Percentiles rank a stretch among this genome's conserved stretches.
phyloP scores from a whole-genome alignment of 2,797 vertebrate genomes.

The Cetoscarus ocellatus region DNA sequence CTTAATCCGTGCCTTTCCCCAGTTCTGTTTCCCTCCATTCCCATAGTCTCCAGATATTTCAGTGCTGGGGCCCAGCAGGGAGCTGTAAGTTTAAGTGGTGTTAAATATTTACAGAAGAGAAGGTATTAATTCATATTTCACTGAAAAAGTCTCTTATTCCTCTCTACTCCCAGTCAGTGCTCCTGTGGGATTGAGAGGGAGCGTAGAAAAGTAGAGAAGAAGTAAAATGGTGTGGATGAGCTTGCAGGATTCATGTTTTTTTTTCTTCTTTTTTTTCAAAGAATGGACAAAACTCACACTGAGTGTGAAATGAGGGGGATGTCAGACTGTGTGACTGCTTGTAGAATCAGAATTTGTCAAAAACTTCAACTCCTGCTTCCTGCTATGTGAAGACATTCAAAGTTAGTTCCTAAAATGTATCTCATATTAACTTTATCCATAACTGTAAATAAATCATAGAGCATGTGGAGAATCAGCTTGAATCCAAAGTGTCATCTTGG shows the following conservation, averaged over 20 bases:
- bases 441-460: too few relatives aligned
- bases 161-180: slow-evolving; percentile 34
- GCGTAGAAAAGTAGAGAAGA: slow-evolving; percentile 9
- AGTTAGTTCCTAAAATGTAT: not conserved
- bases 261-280: slow-evolving; percentile 1
- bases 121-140: slow-evolving; percentile 81
- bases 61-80: slow-evolving; percentile 56
- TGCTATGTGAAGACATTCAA: not conserved
- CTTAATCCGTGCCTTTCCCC: slow-evolving; percentile 73
- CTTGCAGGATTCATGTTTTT: slow-evolving; percentile 23
- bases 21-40: slow-evolving; percentile 32
- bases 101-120: slow-evolving; percentile 83
- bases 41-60: slow-evolving; percentile 68
- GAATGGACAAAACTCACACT: not conserved
- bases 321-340: not conserved
- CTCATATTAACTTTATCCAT: not conserved
- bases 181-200: slow-evolving; percentile 29
- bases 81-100: slow-evolving; percentile 82
- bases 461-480: too few relatives aligned
- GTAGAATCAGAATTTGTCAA: too few relatives aligned
- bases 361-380: not conserved
- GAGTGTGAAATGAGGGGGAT: not conserved
- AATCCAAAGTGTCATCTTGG: too few relatives aligned
- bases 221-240: slow-evolving; percentile 14
- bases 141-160: slow-evolving; percentile 49